Evolutionary conservation across 2,888 invertebrate genomes (phyloP), one percentile per base, ranked within the genome.

Genomic region (Acanthosepion lycidas): DNA sequence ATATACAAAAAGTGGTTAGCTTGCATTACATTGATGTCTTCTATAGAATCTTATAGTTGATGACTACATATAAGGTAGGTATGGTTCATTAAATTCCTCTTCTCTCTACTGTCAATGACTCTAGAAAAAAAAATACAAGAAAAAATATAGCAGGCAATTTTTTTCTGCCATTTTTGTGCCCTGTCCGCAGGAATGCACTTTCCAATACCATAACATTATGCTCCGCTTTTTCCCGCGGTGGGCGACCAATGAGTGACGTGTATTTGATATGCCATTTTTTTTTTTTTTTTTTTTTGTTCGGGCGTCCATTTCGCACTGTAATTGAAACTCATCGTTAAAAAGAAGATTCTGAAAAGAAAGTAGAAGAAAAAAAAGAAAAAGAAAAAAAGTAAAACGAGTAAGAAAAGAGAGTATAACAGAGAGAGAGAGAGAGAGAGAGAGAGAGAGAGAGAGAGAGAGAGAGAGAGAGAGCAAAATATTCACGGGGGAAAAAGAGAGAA

Each of bases 11-110:
- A 33, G 78, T 78, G 78, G 78, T 78, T 33, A 33, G 78, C 78
- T 78, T 78, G 78, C 78, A 78, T 78, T 78, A 78, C 78, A 78
- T n/a, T 78, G 78, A 78, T 78, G 78, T 78, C 78, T 78, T 78
- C 78, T n/a, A n/a, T 78, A 78, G 78, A 78, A 78, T 78, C 78
- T 33, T 78, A 78, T 78, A 78, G 78, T 78, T 78, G 78, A 78
- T n/a, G 78, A 78, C 78, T 78, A 23, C n/a, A n/a, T 78, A 78
- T 78, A 78, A 78, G 78, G 78, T 78, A 78, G 78, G 78, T 78
- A 78, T 12, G 78, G 78, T 78, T 78, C 78, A 78, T 78, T 78
- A 78, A 78, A 78, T 78, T 33, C 78, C 78, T n/a, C 18, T 78
- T 78, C 78, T 78, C 78, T 78, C n/a, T n/a, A 78, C 78, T 78